Base-by-base conservation (phyloP, 2,888 invertebrate genomes). In the Hypercompe scribonia region DNA sequence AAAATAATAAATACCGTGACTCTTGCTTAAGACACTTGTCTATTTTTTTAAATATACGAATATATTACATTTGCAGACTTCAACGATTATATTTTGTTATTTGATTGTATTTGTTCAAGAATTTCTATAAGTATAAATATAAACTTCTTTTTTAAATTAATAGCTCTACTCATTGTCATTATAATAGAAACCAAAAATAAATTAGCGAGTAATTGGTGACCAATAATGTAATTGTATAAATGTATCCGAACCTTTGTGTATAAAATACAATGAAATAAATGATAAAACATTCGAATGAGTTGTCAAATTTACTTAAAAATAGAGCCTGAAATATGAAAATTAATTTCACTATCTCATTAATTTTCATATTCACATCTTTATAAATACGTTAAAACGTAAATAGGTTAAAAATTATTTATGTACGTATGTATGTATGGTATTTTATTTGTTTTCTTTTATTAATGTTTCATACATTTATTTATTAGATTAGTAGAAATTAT, bases 161-260 rank as follows among this genome's bases (percentile, higher is more conserved):
- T 28, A 31, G 15, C 18, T 61, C 31, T 61, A 15, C 28, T 61
- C 31, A 61, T 61, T 31, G 15, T 61, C 31, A 18, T 18, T 31
- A 31, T 31, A 18, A 18, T 31, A 61, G 31, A 31, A 31, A 61
- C 31, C 31, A 31, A 31, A 61, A 61, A 31, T 31, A 18, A 31
- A 61, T 61, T 72, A 70, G 63, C 70, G 61, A 70, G 42, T 68
- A 34, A 36, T 65, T 36, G 34, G 24, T 36, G 65, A 65, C 65
- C 65, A 65, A 65, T 36, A 65, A 65, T 65, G 13, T 36, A 24
- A 65, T 65, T 24, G n/a, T n/a, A 64, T 13, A 34, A 34, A 34
- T 31, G 61, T 61, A 36, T 65, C 50, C 24, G 15, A 24, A 34
- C 34, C 24, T 28, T 65, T 65, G 34, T 64, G 21, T 64, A 64